phyloP scores from a whole-genome alignment of 2,797 vertebrate genomes.

The Crypturellus tataupa region DNA sequence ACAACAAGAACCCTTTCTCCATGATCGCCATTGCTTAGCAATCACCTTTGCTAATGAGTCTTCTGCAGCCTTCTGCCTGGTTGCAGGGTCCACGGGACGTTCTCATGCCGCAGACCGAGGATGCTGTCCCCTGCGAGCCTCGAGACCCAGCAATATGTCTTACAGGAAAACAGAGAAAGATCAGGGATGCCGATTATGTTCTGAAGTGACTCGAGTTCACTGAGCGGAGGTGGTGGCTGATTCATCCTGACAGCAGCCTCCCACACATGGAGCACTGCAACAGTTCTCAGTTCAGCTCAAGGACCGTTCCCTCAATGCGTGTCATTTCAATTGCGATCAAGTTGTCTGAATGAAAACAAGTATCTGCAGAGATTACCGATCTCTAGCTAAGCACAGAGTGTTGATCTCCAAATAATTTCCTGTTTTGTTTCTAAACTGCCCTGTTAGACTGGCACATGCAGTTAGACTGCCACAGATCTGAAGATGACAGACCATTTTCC shows the following conservation, averaged over 20 bases:
- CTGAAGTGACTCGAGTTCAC: accelerated
- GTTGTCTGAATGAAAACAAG: not conserved
- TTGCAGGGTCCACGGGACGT: not conserved
- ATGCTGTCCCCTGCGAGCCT: not conserved
- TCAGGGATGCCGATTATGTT: not conserved
- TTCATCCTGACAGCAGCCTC: not conserved
- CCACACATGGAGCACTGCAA: not conserved
- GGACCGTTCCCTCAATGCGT: not conserved
- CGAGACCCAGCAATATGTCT: not conserved
- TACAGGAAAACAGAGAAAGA: not conserved
- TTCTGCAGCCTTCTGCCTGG: not conserved
- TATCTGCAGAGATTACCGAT: not conserved
- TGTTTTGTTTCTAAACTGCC: not conserved
- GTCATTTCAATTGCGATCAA: not conserved
- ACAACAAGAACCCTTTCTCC: not conserved
- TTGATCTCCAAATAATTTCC: not conserved
- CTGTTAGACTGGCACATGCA: accelerated
- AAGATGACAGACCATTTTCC: not conserved
- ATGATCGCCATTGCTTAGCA: not conserved
- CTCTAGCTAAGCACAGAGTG: not conserved
- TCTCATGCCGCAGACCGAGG: not conserved
- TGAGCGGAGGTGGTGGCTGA: not conserved
- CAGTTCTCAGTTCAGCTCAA: not conserved
- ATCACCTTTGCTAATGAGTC: not conserved
- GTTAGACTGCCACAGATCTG: not conserved